phyloP scores from a whole-genome alignment of 2,888 invertebrate genomes.

The Drosophila peninsularis region DNA sequence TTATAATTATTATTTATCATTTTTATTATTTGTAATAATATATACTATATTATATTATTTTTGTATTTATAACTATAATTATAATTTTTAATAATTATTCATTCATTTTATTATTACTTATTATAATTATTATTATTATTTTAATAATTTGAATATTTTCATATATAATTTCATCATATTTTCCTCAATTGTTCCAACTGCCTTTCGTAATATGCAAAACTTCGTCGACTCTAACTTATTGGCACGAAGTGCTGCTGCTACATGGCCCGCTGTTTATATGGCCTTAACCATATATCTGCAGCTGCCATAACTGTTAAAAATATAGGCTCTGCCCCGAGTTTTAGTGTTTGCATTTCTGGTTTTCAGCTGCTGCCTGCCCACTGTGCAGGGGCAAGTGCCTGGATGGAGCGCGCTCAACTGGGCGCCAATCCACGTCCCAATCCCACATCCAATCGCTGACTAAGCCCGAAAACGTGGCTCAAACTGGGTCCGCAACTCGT shows the following conservation, averaged over 20 bases:
- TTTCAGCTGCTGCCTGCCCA: constrained; percentile 8
- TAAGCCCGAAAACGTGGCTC: constrained; percentile 29
- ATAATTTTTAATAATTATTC: background rate
- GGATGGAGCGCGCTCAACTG: constrained; percentile 3
- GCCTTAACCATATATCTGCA: background rate
- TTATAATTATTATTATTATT: background rate
- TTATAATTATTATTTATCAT: too few species aligned
- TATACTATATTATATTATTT: too few species aligned
- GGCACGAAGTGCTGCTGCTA: constrained; percentile 1
- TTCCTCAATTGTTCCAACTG: background rate
- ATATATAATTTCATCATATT: background rate
- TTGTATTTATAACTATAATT: background rate
- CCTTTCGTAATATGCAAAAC: background rate
- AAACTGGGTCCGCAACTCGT: constrained; percentile 32
- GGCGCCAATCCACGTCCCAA: constrained; percentile 16
- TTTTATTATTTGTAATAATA: background rate
- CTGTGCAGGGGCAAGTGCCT: constrained; percentile 29
- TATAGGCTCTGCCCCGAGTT: background rate
- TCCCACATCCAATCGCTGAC: constrained; percentile 28
- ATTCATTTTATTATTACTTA: background rate
- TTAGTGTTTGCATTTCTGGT: background rate
- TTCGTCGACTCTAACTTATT: background rate
- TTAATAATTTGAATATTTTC: background rate
- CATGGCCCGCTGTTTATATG: background rate
- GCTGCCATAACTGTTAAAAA: background rate